phyloP scores from a whole-genome alignment of 1,140 invertebrate genomes.

The Tetramorium simillimum region DNA sequence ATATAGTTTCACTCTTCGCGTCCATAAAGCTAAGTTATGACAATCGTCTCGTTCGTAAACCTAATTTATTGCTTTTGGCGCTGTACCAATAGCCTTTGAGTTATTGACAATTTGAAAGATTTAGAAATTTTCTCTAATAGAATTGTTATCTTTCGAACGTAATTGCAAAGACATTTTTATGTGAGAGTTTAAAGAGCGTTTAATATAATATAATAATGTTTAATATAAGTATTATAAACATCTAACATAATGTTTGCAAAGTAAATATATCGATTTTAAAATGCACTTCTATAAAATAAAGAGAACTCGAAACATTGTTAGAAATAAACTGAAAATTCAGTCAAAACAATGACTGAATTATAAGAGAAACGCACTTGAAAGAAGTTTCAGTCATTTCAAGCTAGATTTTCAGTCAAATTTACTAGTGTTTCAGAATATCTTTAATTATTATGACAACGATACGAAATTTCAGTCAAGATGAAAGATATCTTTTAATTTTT shows the following conservation, averaged over 20 bases:
- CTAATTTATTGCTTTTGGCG: neutral
- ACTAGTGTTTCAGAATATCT: too few species aligned
- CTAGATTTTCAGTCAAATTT: too few species aligned
- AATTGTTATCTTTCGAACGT: neutral
- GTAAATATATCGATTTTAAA: neutral
- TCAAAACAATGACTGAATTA: too few species aligned
- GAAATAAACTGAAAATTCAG: too few species aligned
- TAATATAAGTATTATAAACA: neutral
- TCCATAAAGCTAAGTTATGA: slow-evolving; percentile 14
- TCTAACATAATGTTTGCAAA: neutral
- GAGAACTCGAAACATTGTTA: too few species aligned
- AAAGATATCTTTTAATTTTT: too few species aligned
- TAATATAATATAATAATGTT: neutral
- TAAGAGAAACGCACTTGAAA: too few species aligned
- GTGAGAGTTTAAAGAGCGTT: neutral
- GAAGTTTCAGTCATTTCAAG: too few species aligned
- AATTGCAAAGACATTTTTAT: neutral
- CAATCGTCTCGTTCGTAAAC: slow-evolving; percentile 17
- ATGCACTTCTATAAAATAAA: neutral
- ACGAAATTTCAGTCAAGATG: too few species aligned
- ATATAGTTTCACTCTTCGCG: slow-evolving; percentile 3
- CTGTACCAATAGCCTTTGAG: neutral
- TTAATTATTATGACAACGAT: too few species aligned
- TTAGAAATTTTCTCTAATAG: neutral
- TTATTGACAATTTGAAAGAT: neutral